A percentile compares a stretch with the other conserved stretches of the same genome.
phyloP scores from a whole-genome alignment of 2,797 vertebrate species.

The Tiaroga cobitis region DNA sequence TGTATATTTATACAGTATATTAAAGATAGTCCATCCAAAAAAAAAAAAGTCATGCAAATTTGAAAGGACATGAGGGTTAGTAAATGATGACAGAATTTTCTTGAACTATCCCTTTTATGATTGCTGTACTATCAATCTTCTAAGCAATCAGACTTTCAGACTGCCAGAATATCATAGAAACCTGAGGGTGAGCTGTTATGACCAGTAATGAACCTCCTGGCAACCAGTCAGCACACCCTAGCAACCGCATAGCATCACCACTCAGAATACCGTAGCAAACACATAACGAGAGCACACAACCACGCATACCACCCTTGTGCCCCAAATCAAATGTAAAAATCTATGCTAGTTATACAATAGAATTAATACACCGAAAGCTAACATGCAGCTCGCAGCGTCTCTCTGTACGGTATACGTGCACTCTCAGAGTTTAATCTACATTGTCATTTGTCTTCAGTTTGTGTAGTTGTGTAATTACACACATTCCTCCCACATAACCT shows the following conservation, averaged over 20 bases:
- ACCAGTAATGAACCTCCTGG: background rate
- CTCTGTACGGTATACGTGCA: constrained; percentile 5
- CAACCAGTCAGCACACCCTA: constrained; percentile 3
- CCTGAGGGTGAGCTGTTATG: background rate
- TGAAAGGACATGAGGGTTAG: background rate
- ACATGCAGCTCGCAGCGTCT: background rate
- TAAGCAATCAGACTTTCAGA: background rate
- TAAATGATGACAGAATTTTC: background rate
- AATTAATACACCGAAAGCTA: background rate
- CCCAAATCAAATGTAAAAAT: background rate
- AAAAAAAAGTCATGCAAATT: background rate
- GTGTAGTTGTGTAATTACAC: constrained; percentile 58
- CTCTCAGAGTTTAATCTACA: constrained; percentile 32
- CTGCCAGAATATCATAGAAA: background rate
- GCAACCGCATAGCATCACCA: constrained; percentile 19
- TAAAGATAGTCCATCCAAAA: background rate
- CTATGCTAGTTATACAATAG: background rate
- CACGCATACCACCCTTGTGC: background rate
- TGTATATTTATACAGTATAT: background rate
- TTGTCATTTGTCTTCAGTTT: constrained; percentile 44
- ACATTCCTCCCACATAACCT: constrained; percentile 70
- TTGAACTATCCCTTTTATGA: background rate
- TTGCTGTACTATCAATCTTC: background rate
- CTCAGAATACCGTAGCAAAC: background rate
- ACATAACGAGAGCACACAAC: constrained; percentile 12